Evolutionary conservation across 2,888 invertebrate species (phyloP).

Genomic region (Proisotoma minuta): DNA sequence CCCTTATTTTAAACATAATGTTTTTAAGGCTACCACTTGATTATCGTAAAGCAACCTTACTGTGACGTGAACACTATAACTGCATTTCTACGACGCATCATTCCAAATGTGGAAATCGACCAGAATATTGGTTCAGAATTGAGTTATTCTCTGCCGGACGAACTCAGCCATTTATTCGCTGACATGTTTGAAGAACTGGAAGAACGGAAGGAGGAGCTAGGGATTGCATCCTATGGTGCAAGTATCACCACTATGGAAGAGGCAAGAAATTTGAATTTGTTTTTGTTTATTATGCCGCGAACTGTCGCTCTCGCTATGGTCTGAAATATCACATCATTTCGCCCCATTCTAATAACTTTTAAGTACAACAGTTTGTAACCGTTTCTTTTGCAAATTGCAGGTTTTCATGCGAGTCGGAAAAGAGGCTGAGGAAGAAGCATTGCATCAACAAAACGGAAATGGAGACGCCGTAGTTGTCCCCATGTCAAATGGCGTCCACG

Average conservation of each 20-base stretch:
- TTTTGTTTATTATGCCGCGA: background rate
- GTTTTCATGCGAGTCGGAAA: constrained; percentile 25
- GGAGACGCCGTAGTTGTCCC: constrained; percentile 16
- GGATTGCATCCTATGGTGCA: constrained; percentile 73
- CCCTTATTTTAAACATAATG: constrained; percentile 49
- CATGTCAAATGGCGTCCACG: constrained; percentile 16
- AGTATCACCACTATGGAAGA: constrained; percentile 83
- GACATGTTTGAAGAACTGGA: constrained; percentile 66
- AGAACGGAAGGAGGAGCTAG: constrained; percentile 56
- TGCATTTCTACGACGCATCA: constrained; percentile 59
- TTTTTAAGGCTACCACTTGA: constrained; percentile 65
- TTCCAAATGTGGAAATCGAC: constrained; percentile 63
- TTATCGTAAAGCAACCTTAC: constrained; percentile 59
- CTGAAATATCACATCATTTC: background rate
- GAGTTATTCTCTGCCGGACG: constrained; percentile 64
- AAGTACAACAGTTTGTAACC: background rate
- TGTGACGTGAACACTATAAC: constrained; percentile 56
- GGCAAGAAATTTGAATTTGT: constrained; percentile 51
- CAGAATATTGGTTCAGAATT: constrained; percentile 73
- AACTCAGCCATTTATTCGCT: constrained; percentile 61
- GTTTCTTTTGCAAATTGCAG: background rate
- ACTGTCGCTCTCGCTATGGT: background rate
- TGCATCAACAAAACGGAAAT: constrained; percentile 6
- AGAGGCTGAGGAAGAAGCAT: constrained; percentile 23
- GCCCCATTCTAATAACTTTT: background rate